phyloP scores from a whole-genome alignment of 2,888 invertebrate species.

The Hirtodrosophila confusa region DNA sequence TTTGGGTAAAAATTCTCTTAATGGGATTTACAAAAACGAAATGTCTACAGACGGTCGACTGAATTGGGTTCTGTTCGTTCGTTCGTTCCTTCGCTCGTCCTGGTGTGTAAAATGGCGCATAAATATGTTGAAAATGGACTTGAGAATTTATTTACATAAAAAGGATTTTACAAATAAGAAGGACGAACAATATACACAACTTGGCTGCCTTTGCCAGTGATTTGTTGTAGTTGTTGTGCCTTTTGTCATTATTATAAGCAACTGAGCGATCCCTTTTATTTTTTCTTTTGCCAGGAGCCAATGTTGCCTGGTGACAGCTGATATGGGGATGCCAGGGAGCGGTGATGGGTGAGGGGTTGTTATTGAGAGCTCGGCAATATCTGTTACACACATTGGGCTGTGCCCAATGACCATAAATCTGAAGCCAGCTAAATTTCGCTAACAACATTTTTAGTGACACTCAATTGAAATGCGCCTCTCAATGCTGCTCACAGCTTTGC shows the following conservation, averaged over 20 bases:
- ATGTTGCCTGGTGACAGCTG: conserved; percentile 59
- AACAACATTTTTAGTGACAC: conserved; percentile 47
- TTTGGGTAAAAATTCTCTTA: conserved; percentile 74
- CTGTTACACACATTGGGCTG: conserved; percentile 55
- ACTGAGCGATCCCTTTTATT: conserved; percentile 69
- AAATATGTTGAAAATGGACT: conserved; percentile 79
- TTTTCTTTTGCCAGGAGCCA: conserved; percentile 2
- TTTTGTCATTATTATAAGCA: conserved; percentile 78
- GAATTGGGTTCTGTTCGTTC: conserved; percentile 32
- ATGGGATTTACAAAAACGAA: conserved; percentile 70
- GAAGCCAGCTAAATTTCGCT: conserved; percentile 32
- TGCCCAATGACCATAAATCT: conserved; percentile 61
- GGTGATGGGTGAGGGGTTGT: neutral
- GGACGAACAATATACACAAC: conserved; percentile 41
- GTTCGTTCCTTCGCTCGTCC: neutral
- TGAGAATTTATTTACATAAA: conserved; percentile 78
- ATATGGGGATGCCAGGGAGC: conserved; percentile 13
- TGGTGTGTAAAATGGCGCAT: conserved; percentile 77
- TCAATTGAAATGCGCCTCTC: conserved; percentile 57
- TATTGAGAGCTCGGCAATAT: conserved; percentile 36
- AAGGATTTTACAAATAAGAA: conserved; percentile 76
- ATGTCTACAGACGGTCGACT: conserved; percentile 56
- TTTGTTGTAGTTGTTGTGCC: conserved; percentile 55
- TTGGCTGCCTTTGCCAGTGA: conserved; percentile 51
- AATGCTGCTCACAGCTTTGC: conserved; percentile 33